Base-by-base conservation (phyloP, 1,140 invertebrate genomes). In the Phthorimaea operculella region DNA sequence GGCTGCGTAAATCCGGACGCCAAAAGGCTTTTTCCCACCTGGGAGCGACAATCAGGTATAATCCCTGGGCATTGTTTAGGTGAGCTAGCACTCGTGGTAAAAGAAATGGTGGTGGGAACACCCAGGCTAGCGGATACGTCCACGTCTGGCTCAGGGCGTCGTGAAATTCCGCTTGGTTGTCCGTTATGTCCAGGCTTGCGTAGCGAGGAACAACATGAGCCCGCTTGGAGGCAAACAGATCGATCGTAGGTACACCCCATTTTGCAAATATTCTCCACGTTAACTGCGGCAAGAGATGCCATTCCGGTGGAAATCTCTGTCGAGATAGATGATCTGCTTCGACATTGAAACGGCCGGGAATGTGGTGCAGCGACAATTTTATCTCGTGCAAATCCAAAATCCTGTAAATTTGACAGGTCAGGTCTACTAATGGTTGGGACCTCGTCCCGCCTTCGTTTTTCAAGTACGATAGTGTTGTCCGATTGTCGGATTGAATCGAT, bases 401-500 rank as follows among this genome's bases (percentile, higher is more conserved):
- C 1, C 16, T 47, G 17, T 14, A 47, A 2, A 47, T 47, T 16
- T 47, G 45, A 47, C 15, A 9, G 4, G 45, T 47, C 45, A 47
- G 45, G 16, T 47, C 45, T 47, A 47, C 3, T 15, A 47, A 15
- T 4, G 45, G 45, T 4, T 15, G 45, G 1, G 33, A 42, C 7
- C 33, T 34, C 1, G 63, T 65, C 10, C 68, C 65, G 1, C 66
- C 66, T 49, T 71, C 57, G 11, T 71, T 66, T 9, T 48, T 42
- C 11, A 70, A 51, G 54, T 68, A 70, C 10, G 60, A 58, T 16
- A 68, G 49, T 1, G 60, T 57, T 0, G 63, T 72, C 39, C 52
- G 60, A 63, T 64, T 73, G 63, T 71, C 66, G 34, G 68, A 58
- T 33, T 69, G 68, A n/a, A 73, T 14, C 50, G 69, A 49, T 8